Conservation (phyloP, 2,888 invertebrate species). For the Xanthia togata region DNA sequence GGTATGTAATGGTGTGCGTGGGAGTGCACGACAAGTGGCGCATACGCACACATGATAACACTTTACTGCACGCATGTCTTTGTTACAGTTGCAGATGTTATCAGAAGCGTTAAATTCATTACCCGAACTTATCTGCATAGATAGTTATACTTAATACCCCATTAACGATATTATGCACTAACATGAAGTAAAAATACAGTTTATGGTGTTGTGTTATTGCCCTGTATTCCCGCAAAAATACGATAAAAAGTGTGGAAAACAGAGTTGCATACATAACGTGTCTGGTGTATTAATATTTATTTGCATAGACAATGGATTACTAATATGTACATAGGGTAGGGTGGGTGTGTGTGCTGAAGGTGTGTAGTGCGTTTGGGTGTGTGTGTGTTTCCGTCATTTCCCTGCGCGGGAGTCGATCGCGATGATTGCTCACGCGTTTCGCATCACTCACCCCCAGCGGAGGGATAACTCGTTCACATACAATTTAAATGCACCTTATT, state of each 20-base stretch:
- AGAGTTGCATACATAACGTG: constrained; percentile 77
- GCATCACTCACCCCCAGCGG: constrained; percentile 88
- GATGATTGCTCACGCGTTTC: constrained; percentile 89
- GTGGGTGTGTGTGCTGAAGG: constrained; percentile 57
- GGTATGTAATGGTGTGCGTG: constrained; percentile 76
- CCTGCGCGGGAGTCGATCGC: constrained; percentile 88
- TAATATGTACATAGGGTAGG: constrained; percentile 62
- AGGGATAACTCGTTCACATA: constrained; percentile 85
- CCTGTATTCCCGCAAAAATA: constrained; percentile 64
- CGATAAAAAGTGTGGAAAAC: constrained; percentile 76
- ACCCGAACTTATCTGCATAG: constrained; percentile 70
- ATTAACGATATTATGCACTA: constrained; percentile 67
- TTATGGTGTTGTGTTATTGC: constrained; percentile 62
- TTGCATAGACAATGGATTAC: constrained; percentile 87
- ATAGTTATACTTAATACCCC: constrained; percentile 67
- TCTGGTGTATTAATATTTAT: constrained; percentile 82
- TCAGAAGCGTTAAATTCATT: constrained; percentile 73
- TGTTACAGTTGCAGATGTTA: constrained; percentile 78
- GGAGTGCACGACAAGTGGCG: constrained; percentile 74
- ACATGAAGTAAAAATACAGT: constrained; percentile 62
- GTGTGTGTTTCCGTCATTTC: constrained; percentile 85
- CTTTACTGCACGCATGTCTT: constrained; percentile 77
- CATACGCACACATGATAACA: constrained; percentile 65
- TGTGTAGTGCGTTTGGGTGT: constrained; percentile 63
- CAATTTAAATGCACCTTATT: constrained; percentile 86